Evolutionary conservation across 1,140 invertebrate species (phyloP).

Genomic region (Brachionus koreanus): DNA sequence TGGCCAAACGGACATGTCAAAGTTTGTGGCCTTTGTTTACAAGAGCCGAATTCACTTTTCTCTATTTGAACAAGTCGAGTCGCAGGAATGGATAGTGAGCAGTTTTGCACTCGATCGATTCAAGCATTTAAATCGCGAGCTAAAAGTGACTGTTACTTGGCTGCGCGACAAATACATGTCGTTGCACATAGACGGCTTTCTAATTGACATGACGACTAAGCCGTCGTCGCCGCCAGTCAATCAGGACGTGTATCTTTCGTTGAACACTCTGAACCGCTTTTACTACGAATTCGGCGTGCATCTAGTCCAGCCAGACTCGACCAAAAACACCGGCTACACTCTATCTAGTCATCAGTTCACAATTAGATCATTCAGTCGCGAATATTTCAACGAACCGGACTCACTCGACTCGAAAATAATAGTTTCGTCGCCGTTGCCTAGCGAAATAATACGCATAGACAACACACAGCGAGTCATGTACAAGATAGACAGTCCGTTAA

Average conservation of each 20-base stretch:
- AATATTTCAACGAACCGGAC: conserved; percentile 24
- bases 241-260: background rate
- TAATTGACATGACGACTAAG: conserved; percentile 26
- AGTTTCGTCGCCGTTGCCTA: conserved; percentile 2
- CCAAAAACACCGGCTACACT: background rate
- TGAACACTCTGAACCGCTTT: background rate
- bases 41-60: conserved; percentile 14
- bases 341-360: conserved; percentile 1
- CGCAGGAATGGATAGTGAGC: conserved; percentile 35
- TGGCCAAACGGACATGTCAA: conserved; percentile 19
- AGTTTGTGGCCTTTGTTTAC: conserved; percentile 24
- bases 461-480: conserved; percentile 40
- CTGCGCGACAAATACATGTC: conserved; percentile 23
- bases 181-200: conserved; percentile 12
- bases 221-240: conserved; percentile 42
- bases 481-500: conserved; percentile 38
- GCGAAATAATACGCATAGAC: conserved; percentile 39
- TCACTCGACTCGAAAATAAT: conserved; percentile 15
- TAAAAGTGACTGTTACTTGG: background rate
- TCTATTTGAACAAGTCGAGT: background rate
- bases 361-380: background rate
- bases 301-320: background rate
- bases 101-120: background rate
- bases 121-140: background rate
- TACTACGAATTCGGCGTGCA: conserved; percentile 1